phyloP scores from a whole-genome alignment of 2,113 vertebrate species.

The Dolichallabes microphthalmus region DNA sequence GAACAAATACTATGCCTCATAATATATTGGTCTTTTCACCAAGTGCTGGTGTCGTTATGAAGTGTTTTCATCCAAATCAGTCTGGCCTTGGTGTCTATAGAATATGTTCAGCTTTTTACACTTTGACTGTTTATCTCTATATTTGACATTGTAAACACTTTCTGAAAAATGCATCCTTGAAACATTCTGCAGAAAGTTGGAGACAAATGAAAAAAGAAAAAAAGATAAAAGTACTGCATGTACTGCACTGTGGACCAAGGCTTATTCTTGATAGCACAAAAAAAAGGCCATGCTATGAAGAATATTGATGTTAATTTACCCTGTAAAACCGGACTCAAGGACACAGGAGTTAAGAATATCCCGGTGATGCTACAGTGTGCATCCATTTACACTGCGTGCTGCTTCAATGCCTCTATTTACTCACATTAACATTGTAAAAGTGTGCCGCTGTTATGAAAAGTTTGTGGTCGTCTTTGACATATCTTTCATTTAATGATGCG shows the following conservation, averaged over 20 bases:
- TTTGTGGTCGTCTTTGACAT: no score
- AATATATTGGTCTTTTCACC: neutral
- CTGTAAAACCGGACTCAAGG: neutral
- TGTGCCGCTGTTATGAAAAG: neutral
- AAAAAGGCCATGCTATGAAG: neutral
- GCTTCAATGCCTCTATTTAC: neutral
- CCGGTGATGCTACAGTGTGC: neutral
- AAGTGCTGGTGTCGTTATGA: neutral
- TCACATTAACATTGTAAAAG: neutral
- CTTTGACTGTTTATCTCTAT: neutral
- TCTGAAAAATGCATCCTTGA: conserved; percentile 6
- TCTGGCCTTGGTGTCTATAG: neutral
- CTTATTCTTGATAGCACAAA: neutral
- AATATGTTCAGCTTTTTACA: neutral
- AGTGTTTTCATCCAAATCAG: neutral
- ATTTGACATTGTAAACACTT: neutral
- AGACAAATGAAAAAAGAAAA: neutral
- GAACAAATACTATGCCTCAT: neutral
- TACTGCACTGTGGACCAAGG: neutral
- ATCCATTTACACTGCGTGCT: neutral
- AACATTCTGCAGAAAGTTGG: neutral
- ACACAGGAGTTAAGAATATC: neutral
- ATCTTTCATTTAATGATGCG: no score
- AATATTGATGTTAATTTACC: neutral
- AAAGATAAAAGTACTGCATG: neutral